phyloP scores from a whole-genome alignment of 2,113 vertebrate species.

The Mugil cephalus region DNA sequence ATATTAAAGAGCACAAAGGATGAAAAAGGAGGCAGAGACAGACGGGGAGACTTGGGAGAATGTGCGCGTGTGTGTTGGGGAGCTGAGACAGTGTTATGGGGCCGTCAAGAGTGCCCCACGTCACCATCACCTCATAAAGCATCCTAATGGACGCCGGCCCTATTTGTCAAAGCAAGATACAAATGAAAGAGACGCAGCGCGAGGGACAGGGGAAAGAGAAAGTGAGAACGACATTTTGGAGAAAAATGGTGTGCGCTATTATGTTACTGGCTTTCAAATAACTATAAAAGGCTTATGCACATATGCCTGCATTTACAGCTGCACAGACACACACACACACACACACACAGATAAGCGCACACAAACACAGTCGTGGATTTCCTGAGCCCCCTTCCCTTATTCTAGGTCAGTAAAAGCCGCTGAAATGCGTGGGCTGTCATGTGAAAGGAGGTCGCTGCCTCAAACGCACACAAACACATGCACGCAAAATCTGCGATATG shows the following conservation, averaged over 20 bases:
- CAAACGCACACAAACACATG: constrained; percentile 37
- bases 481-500: constrained; percentile 5
- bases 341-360: no score
- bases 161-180: constrained; percentile 77
- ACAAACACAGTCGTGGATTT: constrained; percentile 52
- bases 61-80: constrained; percentile 47
- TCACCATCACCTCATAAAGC: constrained; percentile 83
- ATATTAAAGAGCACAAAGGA: constrained; percentile 74
- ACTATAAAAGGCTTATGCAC: constrained; percentile 62
- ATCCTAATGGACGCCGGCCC: constrained; percentile 76
- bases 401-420: constrained; percentile 77
- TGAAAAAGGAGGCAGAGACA: constrained; percentile 49
- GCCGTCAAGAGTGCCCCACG: constrained; percentile 67
- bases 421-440: constrained; percentile 69
- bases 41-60: constrained; percentile 28
- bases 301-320: constrained; percentile 68
- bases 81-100: constrained; percentile 61
- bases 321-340: constrained; percentile 38
- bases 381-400: constrained; percentile 51
- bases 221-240: constrained; percentile 74
- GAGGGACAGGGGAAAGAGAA: constrained; percentile 57
- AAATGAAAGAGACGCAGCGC: constrained; percentile 63
- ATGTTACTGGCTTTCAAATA: constrained; percentile 74
- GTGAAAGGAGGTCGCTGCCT: constrained; percentile 79
- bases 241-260: constrained; percentile 76